Percentiles rank a stretch among this genome's conserved stretches.
Conservation (phyloP, 1,140 invertebrate genomes). For the Magallana angulata region DNA sequence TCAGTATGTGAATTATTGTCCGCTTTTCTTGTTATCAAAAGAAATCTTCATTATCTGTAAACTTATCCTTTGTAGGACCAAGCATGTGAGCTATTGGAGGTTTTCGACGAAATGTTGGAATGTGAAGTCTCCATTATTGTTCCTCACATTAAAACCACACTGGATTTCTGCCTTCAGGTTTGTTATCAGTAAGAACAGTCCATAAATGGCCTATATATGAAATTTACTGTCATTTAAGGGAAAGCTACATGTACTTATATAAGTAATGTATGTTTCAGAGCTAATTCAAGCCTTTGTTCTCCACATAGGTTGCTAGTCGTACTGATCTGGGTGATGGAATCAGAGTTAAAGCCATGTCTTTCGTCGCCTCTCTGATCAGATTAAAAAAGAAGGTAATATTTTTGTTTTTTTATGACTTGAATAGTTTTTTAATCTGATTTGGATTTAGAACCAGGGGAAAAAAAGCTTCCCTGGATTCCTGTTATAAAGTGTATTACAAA, state of each 20-base stretch:
- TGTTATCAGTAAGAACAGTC: slow-evolving; percentile 31
- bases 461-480: no score
- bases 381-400: slow-evolving; percentile 85
- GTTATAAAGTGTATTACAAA: no score
- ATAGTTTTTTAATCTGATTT: slow-evolving; percentile 25
- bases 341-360: slow-evolving; percentile 85
- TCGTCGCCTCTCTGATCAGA: slow-evolving; percentile 84
- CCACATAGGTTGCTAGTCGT: slow-evolving; percentile 79
- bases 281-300: neutral
- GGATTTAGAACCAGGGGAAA: no score
- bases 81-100: slow-evolving; percentile 85
- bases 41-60: slow-evolving; percentile 9
- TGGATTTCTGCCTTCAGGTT: slow-evolving; percentile 86
- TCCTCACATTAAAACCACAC: slow-evolving; percentile 84
- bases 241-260: neutral
- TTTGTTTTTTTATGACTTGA: neutral
- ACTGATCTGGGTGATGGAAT: slow-evolving; percentile 82
- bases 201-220: neutral
- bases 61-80: slow-evolving; percentile 76
- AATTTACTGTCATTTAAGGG: neutral
- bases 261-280: neutral
- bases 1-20: no score
- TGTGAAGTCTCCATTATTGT: slow-evolving; percentile 84
- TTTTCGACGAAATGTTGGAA: slow-evolving; percentile 87
- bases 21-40: no score